Percentiles rank a stretch among this genome's conserved stretches.
Evolutionary conservation across 2,113 vertebrate species (phyloP).

Genomic region (Camelus dromedarius): DNA sequence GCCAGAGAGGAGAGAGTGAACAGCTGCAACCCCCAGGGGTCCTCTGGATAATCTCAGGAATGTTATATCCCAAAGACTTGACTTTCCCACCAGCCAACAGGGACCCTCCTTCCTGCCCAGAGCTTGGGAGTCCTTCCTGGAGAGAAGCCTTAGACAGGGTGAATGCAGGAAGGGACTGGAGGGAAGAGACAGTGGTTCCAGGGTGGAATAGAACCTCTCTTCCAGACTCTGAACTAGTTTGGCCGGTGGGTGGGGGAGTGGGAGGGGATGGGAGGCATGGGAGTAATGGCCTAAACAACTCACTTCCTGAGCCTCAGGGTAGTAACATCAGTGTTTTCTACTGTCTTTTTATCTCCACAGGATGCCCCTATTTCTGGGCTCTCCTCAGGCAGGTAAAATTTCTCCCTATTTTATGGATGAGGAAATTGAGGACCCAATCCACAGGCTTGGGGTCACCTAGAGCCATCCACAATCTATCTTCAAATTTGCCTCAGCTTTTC

Average conservation of each 20-base stretch:
- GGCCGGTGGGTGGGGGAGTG: background rate
- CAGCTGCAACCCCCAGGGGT: constrained; percentile 60
- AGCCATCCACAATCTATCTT: background rate
- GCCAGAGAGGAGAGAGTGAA: background rate
- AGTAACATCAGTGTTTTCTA: background rate
- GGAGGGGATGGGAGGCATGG: background rate
- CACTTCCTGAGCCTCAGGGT: background rate
- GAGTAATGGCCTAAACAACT: background rate
- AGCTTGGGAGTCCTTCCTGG: constrained; percentile 43
- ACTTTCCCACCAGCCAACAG: constrained; percentile 81
- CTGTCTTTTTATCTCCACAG: background rate
- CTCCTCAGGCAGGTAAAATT: background rate
- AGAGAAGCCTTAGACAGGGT: background rate
- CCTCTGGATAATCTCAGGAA: constrained; percentile 76
- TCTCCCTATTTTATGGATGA: constrained; percentile 17
- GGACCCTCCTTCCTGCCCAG: constrained; percentile 82
- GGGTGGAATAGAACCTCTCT: background rate
- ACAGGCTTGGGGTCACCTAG: background rate
- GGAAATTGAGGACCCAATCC: background rate
- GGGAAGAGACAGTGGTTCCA: background rate
- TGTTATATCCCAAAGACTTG: background rate
- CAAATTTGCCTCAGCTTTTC: background rate
- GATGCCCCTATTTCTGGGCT: background rate
- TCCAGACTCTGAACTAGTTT: background rate
- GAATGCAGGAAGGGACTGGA: fast-evolving